Evolutionary conservation across 1,140 invertebrate genomes (phyloP), one percentile per base, ranked within the genome.

Genomic region (Drosophila hydei): DNA sequence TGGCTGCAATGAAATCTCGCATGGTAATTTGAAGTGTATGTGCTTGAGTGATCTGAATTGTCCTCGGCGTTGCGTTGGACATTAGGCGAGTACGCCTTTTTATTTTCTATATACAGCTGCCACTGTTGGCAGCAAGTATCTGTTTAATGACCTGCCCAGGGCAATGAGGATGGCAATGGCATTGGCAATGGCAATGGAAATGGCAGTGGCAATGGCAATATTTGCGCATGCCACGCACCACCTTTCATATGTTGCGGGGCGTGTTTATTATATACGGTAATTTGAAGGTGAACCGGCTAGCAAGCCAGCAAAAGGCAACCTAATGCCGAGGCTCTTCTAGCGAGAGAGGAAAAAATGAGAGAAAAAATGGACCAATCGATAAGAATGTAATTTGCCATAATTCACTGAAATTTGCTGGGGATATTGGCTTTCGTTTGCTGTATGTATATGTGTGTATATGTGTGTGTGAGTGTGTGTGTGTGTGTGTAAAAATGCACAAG

Each of bases 311-410:
- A 38, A 40, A 43, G 50, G 43, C 54, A 67, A 18, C 5, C 23
- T 33, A 56, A 14, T 40, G 42, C 36, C 1, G n/a, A 33, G 40
- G 23, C 14, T 42, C n/a, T 38, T 27, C 38, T 47, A 54, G 27
- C 14, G 62, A 30, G 7, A 30, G 27, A 30, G 7, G 19, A 54
- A 63, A 64, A 65, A 25, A 64, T 30, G 33, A 50, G 55, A 60
- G 50, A 73, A 81, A 87, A 87, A 87, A 77, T 87, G 81, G 78
- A 88, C 83, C 83, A 88, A 87, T 88, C 83, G 83, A 87, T 87
- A 87, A 83, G 83, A 87, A 87, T 87, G 83, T 87, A 88, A 87
- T 87, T 87, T 87, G 83, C 83, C 83, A 87, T 87, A 87, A 87
- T 87, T 87, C 83, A 87, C 78, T 83, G 83, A 87, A 87, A 87